Conservation (phyloP, 2,888 invertebrate genomes). For the Sinhomidia bicolor region DNA sequence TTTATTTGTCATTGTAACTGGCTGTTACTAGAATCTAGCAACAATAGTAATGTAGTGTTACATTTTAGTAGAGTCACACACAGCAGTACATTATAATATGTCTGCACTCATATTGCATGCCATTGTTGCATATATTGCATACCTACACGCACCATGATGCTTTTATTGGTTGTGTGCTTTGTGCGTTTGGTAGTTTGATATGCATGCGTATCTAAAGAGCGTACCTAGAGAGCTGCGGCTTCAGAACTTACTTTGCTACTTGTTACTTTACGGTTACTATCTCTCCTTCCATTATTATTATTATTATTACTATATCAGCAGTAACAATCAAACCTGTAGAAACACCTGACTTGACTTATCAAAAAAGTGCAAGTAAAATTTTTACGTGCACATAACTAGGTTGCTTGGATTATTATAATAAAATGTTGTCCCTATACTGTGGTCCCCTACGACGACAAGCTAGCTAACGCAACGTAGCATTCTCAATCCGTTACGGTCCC, state of each 20-base stretch:
- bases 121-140: background rate
- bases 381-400: conserved; percentile 31
- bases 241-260: background rate
- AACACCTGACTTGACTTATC: conserved; percentile 31
- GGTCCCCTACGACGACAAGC: background rate
- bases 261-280: conserved; percentile 23
- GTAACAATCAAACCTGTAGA: background rate
- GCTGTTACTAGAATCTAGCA: background rate
- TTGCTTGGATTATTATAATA: conserved; percentile 13
- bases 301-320: background rate
- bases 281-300: background rate
- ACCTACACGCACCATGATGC: background rate
- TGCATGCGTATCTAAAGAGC: conserved; percentile 26
- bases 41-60: too few species aligned
- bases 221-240: background rate
- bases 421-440: conserved; percentile 3
- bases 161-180: background rate
- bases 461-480: background rate
- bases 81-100: too few species aligned
- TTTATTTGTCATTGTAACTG: background rate
- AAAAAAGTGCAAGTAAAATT: conserved; percentile 47
- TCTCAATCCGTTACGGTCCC: conserved; percentile 46
- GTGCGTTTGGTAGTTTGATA: conserved; percentile 11
- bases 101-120: too few species aligned
- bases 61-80: too few species aligned